Evolutionary conservation across 2,113 vertebrate species (phyloP), one percentile per base, ranked within the genome.

Genomic region (Cinclus cinclus): DNA sequence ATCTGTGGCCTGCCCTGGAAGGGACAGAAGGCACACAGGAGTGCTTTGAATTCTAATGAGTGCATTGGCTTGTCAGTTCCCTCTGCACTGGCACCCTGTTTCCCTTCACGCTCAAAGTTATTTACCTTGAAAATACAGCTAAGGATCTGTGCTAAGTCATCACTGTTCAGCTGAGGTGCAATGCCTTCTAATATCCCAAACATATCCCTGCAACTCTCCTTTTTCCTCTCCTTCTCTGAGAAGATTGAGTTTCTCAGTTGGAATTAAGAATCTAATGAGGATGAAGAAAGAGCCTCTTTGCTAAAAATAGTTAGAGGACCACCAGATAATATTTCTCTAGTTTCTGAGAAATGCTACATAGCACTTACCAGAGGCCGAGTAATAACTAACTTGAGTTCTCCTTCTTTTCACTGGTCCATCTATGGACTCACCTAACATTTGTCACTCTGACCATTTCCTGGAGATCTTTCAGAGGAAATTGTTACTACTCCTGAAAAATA

Each of bases 31-130:
- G 73, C 82, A 92, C 70, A 69, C 27, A 75, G 53, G 65, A 94
- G 81, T 95, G 93, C 67, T 89, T 75, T 87, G 95, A 94, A 96
- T 96, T 92, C 87, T 96, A 91, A 97, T 92, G 70, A 28, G 50
- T 60, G 49, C 67, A 79, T 85, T 95, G 91, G 83, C 89, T 91
- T 68, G 37, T 52, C 69, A 49, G 60, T 84, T 70, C 46, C 77
- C 84, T 73, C 93, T 65, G 41, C 37, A 37, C 55, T 39, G 83
- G 73, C 81, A 81, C 87, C 70, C 64, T 24, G 15, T 41, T 94
- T 68, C 74, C 53, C 53, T 68, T 70, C 15, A 1, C 5, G 12
- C 3, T 64, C 58, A 2, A 22, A 79, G 88, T 46, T 65, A 75
- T 76, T 89, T 82, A 62, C 55, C 33, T 78, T 53, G 71, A 74